Percentiles rank a stretch among this genome's conserved stretches.
These are phyloP conservation scores for Lucilia sericata DNA, from an alignment of 1,140 invertebrate species.

Conservation along the genomic window DNA sequence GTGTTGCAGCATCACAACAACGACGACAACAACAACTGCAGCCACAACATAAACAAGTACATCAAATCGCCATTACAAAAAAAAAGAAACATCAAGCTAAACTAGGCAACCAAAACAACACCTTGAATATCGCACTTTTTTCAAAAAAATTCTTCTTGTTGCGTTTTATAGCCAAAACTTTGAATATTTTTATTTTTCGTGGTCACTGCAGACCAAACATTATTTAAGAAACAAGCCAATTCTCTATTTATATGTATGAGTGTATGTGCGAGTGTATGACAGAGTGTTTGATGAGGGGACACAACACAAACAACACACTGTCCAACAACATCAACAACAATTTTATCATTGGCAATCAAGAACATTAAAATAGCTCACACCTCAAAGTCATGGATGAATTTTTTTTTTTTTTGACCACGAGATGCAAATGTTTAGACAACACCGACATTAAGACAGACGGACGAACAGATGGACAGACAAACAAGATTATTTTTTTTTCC, in stretches of 20 bases:
- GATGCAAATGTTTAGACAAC: slow-evolving; percentile 42
- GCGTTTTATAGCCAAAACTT: not conserved
- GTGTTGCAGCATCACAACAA: not conserved
- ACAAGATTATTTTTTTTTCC: not conserved
- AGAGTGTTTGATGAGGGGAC: slow-evolving; percentile 39
- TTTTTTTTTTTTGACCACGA: slow-evolving; percentile 5
- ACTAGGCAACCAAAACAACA: not conserved
- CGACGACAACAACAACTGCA: not conserved
- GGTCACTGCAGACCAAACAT: not conserved
- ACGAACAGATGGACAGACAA: slow-evolving; percentile 1
- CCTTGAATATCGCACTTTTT: not conserved
- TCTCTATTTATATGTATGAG: not conserved
- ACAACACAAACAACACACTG: not conserved
- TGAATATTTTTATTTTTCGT: not conserved
- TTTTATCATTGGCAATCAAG: slow-evolving; percentile 41
- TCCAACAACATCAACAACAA: slow-evolving; percentile 30
- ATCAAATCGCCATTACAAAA: not conserved
- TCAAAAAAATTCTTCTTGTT: not conserved
- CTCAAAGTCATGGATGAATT: slow-evolving; percentile 42
- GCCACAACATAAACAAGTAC: not conserved
- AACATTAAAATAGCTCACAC: slow-evolving; percentile 43
- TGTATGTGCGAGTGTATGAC: not conserved
- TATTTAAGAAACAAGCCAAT: not conserved
- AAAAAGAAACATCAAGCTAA: too few relatives aligned
- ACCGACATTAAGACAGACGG: slow-evolving; percentile 55